phyloP scores from a whole-genome alignment of 2,113 vertebrate genomes.

The Cyanoramphus novaezelandiae region DNA sequence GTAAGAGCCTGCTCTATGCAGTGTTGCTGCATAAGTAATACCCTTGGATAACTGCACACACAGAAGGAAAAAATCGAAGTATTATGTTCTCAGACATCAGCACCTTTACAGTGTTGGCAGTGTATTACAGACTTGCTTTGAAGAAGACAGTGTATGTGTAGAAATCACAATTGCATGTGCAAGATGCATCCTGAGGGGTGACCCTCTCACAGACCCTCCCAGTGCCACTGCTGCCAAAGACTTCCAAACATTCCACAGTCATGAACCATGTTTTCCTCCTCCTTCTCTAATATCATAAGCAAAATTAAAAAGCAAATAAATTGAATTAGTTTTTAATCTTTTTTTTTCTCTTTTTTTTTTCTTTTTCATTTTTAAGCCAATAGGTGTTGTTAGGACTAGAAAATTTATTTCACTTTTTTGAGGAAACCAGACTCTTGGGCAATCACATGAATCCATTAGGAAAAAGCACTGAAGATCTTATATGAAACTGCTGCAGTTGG shows the following conservation, averaged over 20 bases:
- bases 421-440: background rate
- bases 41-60: background rate
- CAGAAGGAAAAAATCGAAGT: background rate
- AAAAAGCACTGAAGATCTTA: background rate
- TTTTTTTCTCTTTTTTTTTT: background rate
- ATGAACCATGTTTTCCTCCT: background rate
- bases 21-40: background rate
- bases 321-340: background rate
- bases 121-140: background rate
- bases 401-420: background rate
- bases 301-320: slow-evolving; percentile 21
- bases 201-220: background rate
- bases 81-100: background rate
- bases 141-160: slow-evolving; percentile 8
- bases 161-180: background rate
- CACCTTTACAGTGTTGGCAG: background rate
- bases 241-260: slow-evolving; percentile 3
- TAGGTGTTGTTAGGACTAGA: background rate
- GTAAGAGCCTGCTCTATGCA: background rate
- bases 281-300: background rate
- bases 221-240: background rate
- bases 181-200: background rate
- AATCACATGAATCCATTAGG: background rate
- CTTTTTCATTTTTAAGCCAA: background rate
- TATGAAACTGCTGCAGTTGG: background rate